Base-by-base conservation (phyloP, 1,140 invertebrate genomes). In the Bilobella aurantiaca region DNA sequence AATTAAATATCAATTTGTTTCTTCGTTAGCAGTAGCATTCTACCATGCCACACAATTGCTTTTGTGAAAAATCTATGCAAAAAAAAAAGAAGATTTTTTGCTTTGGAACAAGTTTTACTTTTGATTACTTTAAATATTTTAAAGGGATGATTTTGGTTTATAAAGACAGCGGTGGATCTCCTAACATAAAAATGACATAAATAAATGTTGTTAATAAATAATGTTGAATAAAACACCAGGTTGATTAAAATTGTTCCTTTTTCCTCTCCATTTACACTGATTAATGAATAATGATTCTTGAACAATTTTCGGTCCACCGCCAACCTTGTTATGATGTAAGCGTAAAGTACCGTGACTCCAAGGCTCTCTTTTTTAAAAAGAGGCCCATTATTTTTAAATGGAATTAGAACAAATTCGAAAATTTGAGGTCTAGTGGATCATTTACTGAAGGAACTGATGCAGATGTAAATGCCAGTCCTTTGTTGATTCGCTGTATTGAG, bases 241-340 rank as follows among this genome's bases (percentile, higher is more conserved):
- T n/a, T n/a, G n/a, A 42, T 53, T 53, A 53, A 23, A 23, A n/a
- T 53, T 53, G 5, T 53, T 23, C 8, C 12, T 53, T 53, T 53
- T 53, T 12, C 14, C 49, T 53, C 14, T 8, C 49, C 49, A 53
- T 23, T 53, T 12, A 12, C 21, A 23, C 25, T 23, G 49, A 53
- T 12, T 5, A 53, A 23, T n/a, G n/a, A n/a, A n/a, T n/a, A n/a
- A n/a, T 53, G 49, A 53, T 5, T n/a, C n/a, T 28, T 32, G 25
- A 63, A 58, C 34, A 58, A 18, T 27, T 64, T 80, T 75, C 14
- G 88, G 88, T 16, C 88, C 89, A 64, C 83, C 78, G 12, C 89
- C 88, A 47, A 91, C 79, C 77, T 84, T 84, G 2, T 90, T 93
- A 93, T 92, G n/a, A 91, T 81, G 77, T 90, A n/a, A 92, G 75